Conservation (phyloP, 2,888 invertebrate genomes). For the Caenorhabditis sulstoni region DNA sequence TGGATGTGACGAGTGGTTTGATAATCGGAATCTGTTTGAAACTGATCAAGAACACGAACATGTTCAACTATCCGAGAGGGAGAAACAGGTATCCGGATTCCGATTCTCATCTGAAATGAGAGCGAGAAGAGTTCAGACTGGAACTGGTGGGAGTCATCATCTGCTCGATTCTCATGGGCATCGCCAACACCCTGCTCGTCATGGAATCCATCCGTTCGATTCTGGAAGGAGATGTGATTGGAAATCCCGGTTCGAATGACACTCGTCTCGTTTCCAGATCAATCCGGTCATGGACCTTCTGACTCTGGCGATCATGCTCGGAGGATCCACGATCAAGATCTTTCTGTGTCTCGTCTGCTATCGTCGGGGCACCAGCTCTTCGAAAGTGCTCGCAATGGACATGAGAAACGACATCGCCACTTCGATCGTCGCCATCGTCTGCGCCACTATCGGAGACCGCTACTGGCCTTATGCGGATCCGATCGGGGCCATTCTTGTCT, state of each 20-base stretch:
- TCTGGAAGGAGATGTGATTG: conserved; percentile 55
- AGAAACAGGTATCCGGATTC: conserved; percentile 58
- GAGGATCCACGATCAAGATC: conserved; percentile 73
- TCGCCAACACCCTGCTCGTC: conserved; percentile 79
- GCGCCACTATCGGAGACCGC: conserved; percentile 81
- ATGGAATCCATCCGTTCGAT: conserved; percentile 65
- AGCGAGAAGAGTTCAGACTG: too few species aligned
- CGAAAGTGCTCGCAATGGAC: conserved; percentile 81
- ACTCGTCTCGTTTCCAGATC: conserved; percentile 66
- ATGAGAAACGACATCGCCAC: conserved; percentile 83
- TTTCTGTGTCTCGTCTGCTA: conserved; percentile 76
- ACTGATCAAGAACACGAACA: conserved; percentile 75
- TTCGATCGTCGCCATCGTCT: conserved; percentile 81
- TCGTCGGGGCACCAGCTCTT: conserved; percentile 68
- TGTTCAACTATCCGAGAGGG: conserved; percentile 77
- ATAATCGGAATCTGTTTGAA: conserved; percentile 78
- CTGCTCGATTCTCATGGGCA: conserved; percentile 82
- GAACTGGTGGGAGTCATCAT: conserved; percentile 82
- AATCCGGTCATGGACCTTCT: conserved; percentile 74
- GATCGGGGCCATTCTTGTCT: conserved; percentile 82
- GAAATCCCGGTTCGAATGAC: neutral
- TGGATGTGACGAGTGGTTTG: conserved; percentile 82
- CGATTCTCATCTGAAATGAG: too few species aligned
- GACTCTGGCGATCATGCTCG: conserved; percentile 73
- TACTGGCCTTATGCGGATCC: conserved; percentile 82